Percentiles rank a stretch among this genome's conserved stretches.
Evolutionary conservation across 2,113 vertebrate genomes (phyloP).

Genomic region (Copsychus sechellarum): DNA sequence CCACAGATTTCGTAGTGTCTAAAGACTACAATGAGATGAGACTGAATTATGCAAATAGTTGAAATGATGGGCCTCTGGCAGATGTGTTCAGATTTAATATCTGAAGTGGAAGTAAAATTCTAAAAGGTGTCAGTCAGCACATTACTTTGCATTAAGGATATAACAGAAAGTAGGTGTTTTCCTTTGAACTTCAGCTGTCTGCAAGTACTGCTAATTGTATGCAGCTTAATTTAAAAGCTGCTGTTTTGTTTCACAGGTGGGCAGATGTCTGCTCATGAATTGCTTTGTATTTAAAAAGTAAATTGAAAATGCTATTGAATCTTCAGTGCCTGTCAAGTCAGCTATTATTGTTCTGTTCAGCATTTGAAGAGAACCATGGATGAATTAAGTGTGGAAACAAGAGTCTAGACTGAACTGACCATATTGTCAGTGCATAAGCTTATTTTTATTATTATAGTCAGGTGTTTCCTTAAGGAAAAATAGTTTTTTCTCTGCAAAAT

Average conservation of each 20-base stretch:
- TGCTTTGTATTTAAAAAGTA: conserved; percentile 15
- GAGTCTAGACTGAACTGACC: not conserved
- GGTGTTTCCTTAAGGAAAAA: not conserved
- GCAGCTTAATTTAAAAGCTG: conserved; percentile 2
- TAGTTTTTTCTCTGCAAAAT: not conserved
- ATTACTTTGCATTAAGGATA: not conserved
- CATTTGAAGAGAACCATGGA: not conserved
- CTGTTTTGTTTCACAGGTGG: not conserved
- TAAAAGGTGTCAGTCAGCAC: not conserved
- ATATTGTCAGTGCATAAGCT: not conserved
- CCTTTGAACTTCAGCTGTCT: conserved; percentile 7
- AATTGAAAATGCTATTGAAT: not conserved
- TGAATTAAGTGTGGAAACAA: not conserved
- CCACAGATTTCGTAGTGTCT: not conserved
- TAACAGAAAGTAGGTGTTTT: not conserved
- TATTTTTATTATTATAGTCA: not conserved
- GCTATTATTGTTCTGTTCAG: not conserved
- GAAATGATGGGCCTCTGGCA: not conserved
- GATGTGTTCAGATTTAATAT: not conserved
- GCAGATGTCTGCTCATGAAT: not conserved
- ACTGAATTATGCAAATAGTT: not conserved
- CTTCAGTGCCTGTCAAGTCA: not conserved
- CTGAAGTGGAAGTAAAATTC: not conserved
- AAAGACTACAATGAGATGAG: not conserved
- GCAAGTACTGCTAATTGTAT: not conserved